phyloP scores from a whole-genome alignment of 2,888 invertebrate species.

The Rhorus exstirpatorius region DNA sequence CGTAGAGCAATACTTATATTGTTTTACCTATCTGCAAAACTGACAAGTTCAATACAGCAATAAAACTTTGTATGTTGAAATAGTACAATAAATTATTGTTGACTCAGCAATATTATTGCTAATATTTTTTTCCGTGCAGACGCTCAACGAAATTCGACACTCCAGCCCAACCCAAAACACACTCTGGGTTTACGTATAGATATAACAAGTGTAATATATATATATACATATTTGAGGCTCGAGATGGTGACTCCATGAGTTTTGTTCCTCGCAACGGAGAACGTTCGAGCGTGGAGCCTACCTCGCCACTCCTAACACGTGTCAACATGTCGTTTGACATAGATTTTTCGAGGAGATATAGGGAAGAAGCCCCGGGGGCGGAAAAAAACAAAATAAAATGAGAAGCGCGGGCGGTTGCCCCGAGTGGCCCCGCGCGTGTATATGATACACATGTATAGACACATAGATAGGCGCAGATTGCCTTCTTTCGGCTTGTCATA shows the following conservation, averaged over 20 bases:
- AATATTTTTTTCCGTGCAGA: no score
- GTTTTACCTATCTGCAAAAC: no score
- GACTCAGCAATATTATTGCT: no score
- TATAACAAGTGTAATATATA: slow-evolving; percentile 16
- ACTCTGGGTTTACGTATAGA: slow-evolving; percentile 73
- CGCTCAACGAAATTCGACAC: slow-evolving; percentile 82
- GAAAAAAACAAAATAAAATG: slow-evolving; percentile 62
- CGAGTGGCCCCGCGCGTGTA: not conserved
- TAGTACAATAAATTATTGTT: no score
- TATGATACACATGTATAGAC: not conserved
- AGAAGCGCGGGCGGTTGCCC: slow-evolving; percentile 35
- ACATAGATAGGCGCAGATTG: no score
- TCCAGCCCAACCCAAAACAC: slow-evolving; percentile 78
- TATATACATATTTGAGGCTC: slow-evolving; percentile 26
- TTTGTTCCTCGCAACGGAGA: slow-evolving; percentile 52
- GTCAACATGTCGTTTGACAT: slow-evolving; percentile 84
- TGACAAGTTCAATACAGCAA: no score
- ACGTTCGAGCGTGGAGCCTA: slow-evolving; percentile 58
- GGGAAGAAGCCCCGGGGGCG: slow-evolving; percentile 65
- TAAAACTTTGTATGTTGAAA: no score
- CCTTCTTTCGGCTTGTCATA: no score
- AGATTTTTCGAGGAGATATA: slow-evolving; percentile 83
- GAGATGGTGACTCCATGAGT: slow-evolving; percentile 53
- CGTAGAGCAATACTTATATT: no score
- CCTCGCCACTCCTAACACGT: slow-evolving; percentile 78